Evolutionary conservation across 2,888 invertebrate genomes (phyloP).

Genomic region (Tenthredo distinguenda): DNA sequence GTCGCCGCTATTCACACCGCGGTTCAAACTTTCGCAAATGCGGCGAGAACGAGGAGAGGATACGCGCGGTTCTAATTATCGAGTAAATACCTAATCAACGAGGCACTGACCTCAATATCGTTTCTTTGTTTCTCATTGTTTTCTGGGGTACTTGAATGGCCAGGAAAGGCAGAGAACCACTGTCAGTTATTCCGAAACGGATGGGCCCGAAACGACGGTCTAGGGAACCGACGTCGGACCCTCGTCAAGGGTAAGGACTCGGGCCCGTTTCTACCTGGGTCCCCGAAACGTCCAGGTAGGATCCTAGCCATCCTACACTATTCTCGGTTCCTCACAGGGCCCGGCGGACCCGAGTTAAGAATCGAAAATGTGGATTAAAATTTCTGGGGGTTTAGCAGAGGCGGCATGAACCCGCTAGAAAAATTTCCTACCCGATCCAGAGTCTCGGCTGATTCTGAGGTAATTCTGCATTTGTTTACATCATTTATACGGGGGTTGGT

Average conservation of each 20-base stretch:
- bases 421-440: neutral
- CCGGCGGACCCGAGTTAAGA: neutral
- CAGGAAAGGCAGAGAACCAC: conserved; percentile 49
- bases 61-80: conserved; percentile 6
- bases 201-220: conserved; percentile 40
- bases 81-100: neutral
- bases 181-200: conserved; percentile 53
- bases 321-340: conserved; percentile 38
- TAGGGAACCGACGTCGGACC: conserved; percentile 65
- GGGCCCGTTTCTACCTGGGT: conserved; percentile 52
- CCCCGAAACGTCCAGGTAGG: conserved; percentile 48
- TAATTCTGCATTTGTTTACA: neutral
- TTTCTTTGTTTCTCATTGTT: conserved; percentile 38
- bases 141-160: neutral
- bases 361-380: conserved; percentile 36
- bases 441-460: neutral
- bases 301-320: conserved; percentile 64
- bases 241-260: conserved; percentile 65
- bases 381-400: neutral
- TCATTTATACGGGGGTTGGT: neutral
- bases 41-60: neutral
- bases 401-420: neutral
- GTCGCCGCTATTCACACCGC: neutral
- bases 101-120: conserved; percentile 44
- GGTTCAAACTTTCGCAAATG: neutral